Evolutionary conservation across 92 coral and sea anemone genomes (phyloP).

Genomic region (Muricea muricata): DNA sequence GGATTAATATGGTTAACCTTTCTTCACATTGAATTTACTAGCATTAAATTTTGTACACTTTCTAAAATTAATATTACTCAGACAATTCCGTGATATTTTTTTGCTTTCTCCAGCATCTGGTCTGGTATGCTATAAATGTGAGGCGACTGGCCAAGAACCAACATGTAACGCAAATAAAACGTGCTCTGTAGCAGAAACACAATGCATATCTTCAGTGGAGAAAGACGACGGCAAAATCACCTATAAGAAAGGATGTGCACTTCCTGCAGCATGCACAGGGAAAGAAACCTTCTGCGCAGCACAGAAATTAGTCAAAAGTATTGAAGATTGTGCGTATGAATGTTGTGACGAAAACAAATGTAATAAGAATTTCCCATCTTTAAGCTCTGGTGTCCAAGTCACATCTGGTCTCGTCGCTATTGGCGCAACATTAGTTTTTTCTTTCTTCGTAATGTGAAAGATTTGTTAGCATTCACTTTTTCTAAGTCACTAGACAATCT

Average conservation of each 20-base stretch:
- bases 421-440: not conserved
- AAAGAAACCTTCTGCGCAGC: not conserved
- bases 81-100: not conserved
- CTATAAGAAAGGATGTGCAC: not conserved
- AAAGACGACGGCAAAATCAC: slow-evolving; percentile 1
- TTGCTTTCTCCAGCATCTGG: not conserved
- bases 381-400: not conserved
- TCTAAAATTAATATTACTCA: no score
- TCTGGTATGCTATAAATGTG: slow-evolving; percentile 2
- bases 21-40: no score
- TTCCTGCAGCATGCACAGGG: not conserved
- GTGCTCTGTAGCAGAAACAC: not conserved
- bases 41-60: no score
- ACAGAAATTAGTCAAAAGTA: not conserved
- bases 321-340: not conserved
- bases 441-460: not conserved
- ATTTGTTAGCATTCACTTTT: no score
- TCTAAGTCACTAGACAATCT: no score
- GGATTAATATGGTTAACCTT: no score
- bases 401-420: slow-evolving; percentile 14
- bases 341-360: slow-evolving; percentile 8
- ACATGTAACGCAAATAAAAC: not conserved
- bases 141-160: not conserved
- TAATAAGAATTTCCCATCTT: not conserved
- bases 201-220: not conserved